Evolutionary conservation across 2,888 invertebrate species (phyloP), one percentile per base, ranked within the genome.

Genomic region (Chironomus riparius): DNA sequence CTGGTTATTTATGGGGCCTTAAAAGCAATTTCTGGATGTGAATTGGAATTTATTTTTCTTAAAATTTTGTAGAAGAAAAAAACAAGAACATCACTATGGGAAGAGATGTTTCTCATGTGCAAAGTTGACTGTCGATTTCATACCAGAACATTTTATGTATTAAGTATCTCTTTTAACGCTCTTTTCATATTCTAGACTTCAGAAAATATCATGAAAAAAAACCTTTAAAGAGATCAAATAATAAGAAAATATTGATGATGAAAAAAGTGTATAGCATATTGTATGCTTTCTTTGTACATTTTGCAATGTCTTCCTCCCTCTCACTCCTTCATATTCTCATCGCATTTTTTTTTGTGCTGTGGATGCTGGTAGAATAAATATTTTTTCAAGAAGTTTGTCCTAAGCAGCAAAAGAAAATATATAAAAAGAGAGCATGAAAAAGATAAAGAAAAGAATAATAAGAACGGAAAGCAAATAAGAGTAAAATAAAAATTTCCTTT

Each of bases 1-100:
- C 71, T 71, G 71, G 71, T 71, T 71, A 71, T 71, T 71, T 71
- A 28, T 18, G 69, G 28, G 71, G 21, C 50, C 56, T 28, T 15
- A 38, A 38, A 10, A 38, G 38, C 38, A 38, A 38, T 38, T 38
- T 38, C 38, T 38, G 38, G 10, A 10, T 10, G 38, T 10, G 38
- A 38, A 38, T 38, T 38, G 38, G 38, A 28, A 38, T 56, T 22
- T 18, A 15, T 56, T 56, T 56, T n/a, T n/a, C 56, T n/a, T 56
- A 56, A n/a, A 56, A 15, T 10, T 38, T 10, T 5, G 4, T 28
- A 4, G 4, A 28, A 28, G 28, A 28, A 28, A 50, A 50, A 6
- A 12, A 28, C 3, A 50, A 6, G 1, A 38, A 38, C 10, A 38
- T 38, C 38, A 10, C 1, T 38, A 10, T 10, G 10, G 38, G 4